Percentiles rank a stretch among this genome's conserved stretches.
Conservation (phyloP, 2,113 vertebrate genomes). For the Dolichotis patagonum region DNA sequence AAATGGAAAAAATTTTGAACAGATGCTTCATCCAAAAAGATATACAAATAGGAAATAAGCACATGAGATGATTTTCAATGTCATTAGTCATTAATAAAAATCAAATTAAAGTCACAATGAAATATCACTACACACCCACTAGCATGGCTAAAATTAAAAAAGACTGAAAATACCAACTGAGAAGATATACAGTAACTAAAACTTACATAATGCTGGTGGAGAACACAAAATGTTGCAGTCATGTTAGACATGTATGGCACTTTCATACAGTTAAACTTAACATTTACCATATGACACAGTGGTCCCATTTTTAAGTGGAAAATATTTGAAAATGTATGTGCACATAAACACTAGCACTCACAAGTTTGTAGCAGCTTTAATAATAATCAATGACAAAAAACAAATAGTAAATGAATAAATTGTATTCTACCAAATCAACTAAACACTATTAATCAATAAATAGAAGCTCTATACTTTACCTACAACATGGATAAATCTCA, state of each 20-base stretch:
- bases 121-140: not conserved
- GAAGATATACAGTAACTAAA: not conserved
- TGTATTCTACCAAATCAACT: not conserved
- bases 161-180: slow-evolving; percentile 22
- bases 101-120: slow-evolving; percentile 60
- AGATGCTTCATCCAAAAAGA: slow-evolving; percentile 30
- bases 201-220: not conserved
- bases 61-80: slow-evolving; percentile 47
- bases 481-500: not conserved
- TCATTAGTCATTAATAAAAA: slow-evolving; percentile 60
- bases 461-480: not conserved
- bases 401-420: not conserved
- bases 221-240: not conserved
- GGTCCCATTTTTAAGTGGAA: not conserved
- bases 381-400: slow-evolving; percentile 7
- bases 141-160: slow-evolving; percentile 49
- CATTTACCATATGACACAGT: not conserved
- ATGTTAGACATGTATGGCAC: not conserved
- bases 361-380: not conserved
- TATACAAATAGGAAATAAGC: slow-evolving; percentile 13
- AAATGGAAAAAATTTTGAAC: slow-evolving; percentile 49
- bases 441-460: not conserved
- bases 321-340: slow-evolving; percentile 29
- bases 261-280: slow-evolving; percentile 7
- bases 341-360: not conserved